Conservation (phyloP, 2,888 invertebrate species). For the Dryocosmus kuriphilus region DNA sequence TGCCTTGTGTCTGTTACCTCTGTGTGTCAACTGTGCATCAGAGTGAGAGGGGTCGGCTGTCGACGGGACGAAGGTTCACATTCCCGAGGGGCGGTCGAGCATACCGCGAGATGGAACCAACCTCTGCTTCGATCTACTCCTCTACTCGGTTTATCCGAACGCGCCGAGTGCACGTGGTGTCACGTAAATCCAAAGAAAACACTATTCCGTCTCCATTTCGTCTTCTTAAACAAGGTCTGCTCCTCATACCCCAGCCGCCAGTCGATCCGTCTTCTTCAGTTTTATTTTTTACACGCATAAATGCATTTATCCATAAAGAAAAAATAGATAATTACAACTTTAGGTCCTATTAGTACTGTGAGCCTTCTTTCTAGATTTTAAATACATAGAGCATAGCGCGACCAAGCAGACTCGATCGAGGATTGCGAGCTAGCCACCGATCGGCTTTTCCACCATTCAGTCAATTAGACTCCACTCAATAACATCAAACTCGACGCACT, state of each 20-base stretch:
- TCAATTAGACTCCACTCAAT: too few relatives aligned
- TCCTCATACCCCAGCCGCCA: conserved; percentile 47
- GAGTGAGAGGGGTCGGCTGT: conserved; percentile 53
- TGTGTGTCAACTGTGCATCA: conserved; percentile 41
- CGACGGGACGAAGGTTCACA: conserved; percentile 63
- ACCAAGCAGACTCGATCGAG: too few relatives aligned
- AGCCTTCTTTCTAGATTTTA: background rate
- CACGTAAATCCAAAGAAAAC: conserved; percentile 72
- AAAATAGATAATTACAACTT: background rate
- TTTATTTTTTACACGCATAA: conserved; percentile 1
- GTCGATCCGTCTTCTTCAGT: conserved; percentile 7
- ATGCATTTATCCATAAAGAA: background rate
- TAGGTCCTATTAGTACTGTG: background rate
- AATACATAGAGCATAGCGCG: background rate
- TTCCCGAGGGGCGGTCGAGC: conserved; percentile 69
- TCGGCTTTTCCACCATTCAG: background rate
- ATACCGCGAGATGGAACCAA: conserved; percentile 68
- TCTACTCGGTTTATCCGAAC: conserved; percentile 66
- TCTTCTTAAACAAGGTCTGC: conserved; percentile 59
- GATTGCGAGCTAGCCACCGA: background rate
- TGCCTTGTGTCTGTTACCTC: background rate
- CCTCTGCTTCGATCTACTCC: conserved; percentile 69
- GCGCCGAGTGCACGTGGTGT: conserved; percentile 64
- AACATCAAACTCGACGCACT: too few relatives aligned
- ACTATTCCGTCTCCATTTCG: conserved; percentile 62